Conservation (phyloP, 2,113 vertebrate species). For the Rhinichthys klamathensis region DNA sequence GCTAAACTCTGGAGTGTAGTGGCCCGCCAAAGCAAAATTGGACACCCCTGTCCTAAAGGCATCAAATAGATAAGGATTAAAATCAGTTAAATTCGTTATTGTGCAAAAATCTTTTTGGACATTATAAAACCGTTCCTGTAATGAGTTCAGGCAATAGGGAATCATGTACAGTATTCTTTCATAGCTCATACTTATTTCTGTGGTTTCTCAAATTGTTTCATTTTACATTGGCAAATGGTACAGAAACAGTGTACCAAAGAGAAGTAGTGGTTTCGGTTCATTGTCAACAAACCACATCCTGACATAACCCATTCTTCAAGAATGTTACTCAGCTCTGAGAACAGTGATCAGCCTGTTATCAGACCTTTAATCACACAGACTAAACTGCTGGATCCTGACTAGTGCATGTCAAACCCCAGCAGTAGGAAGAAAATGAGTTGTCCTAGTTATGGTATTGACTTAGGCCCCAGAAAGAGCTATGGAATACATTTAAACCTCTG, state of each 20-base stretch:
- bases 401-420: constrained; percentile 31
- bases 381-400: constrained; percentile 41
- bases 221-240: background rate
- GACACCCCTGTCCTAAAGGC: background rate
- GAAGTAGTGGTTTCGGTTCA: background rate
- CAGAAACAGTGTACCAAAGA: background rate
- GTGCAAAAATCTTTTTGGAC: background rate
- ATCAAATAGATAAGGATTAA: background rate
- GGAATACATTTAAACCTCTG: constrained; percentile 43
- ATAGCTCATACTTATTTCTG: constrained; percentile 2
- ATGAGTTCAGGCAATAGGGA: background rate
- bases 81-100: background rate
- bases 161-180: background rate
- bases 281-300: constrained; percentile 31
- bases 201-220: background rate
- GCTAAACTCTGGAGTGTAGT: background rate
- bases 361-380: constrained; percentile 7
- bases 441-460: constrained; percentile 47
- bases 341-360: constrained; percentile 16
- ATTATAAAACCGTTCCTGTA: background rate
- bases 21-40: background rate
- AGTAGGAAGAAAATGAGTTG: constrained; percentile 4
- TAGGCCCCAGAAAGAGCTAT: constrained; percentile 46
- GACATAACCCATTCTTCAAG: constrained; percentile 13
- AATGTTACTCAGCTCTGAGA: constrained; percentile 2